Evolutionary conservation across 2,113 vertebrate genomes (phyloP), one percentile per base, ranked within the genome.

Genomic region (Sinocyclocheilus grahami): DNA sequence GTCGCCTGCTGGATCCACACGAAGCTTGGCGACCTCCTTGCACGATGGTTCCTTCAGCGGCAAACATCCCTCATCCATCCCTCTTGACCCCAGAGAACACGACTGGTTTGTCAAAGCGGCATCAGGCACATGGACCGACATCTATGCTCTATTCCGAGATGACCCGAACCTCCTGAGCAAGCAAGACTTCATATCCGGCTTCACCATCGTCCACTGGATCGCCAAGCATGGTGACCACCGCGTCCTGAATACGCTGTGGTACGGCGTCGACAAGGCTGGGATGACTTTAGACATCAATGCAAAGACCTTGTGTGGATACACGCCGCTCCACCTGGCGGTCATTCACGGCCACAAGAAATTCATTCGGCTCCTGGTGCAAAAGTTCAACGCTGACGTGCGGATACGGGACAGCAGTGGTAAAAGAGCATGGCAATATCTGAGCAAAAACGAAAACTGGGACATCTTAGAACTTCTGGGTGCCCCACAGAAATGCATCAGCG

Each of bases 161-260:
- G 96, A 99, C 8, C 91, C 95, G 0, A 94, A 94, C 2, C 93
- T 99, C 58, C 96, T 96, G 62, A 89, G 95, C 89, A 95, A 91
- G 86, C 94, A 88, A 24, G 98, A 99, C 90, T 99, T 99, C 90
- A 91, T 99, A 87, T 97, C 97, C 0, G 98, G 98, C 24, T 99
- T 95, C 91, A 99, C 97, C 0, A 95, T 96, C 2, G 94, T 98
- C 77, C 98, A 99, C 94, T 99, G 98, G 98, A 95, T 98, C 65
- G 97, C 97, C 82, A 99, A 99, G 88, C 98, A 98, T 0, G 97
- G 98, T 0, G 93, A 96, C 63, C 94, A 95, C 65, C 27, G 91
- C 0, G 97, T 96, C 60, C 94, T 99, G 89, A 95, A 95, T 92
- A 95, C 96, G 11, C 92, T 99, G 65, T 95, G 95, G 33, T 94